Base-by-base conservation (phyloP, 2,113 vertebrate species). In the Sinocyclocheilus maitianheensis region DNA sequence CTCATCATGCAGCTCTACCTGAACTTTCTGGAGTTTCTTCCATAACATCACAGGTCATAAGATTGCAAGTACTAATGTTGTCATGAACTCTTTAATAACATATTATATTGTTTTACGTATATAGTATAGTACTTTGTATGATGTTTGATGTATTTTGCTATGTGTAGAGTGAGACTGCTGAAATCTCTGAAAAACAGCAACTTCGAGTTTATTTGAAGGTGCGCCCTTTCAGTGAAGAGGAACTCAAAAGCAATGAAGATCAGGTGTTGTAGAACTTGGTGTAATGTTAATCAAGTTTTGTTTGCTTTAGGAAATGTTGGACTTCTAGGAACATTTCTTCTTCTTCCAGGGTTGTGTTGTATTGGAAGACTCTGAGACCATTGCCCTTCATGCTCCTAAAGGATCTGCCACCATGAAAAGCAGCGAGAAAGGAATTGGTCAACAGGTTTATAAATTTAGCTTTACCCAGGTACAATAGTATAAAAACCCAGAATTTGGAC, bases 131-230 rank as follows among this genome's bases (percentile, higher is more conserved):
- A 20, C 16, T 11, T 2, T n/a, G 58, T 22, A 8, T 74, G 30
- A 11, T 37, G 2, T 62, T 14, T 11, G 43, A 2, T 11, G 9
- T 46, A 2, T 40, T 8, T 48, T 46, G 26, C 3, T 87, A 53
- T 84, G 48, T 86, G 4, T 43, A 95, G 94, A 87, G 77, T 87
- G 87, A 94, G 18, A 26, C 84, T 4, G 30, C 63, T 0, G 75
- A 83, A 5, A 79, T 37, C n/a, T 37, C 89, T 12, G 94, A 94
- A 48, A 92, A 90, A 83, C 96, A 95, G 14, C 93, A 95, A 58
- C 91, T 98, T 91, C 95, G 93, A 48, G 97, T 97, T 26, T 97
- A 96, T 86, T 92, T 98, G 87, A 87, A 96, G 91, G 91, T 98
- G 43, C 89, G 96, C 0, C 97, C 97, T 0, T 97, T 97, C 85